These are phyloP conservation scores for Polyommatus icarus DNA, from an alignment of 2,888 invertebrate species.

Conservation along the genomic window DNA sequence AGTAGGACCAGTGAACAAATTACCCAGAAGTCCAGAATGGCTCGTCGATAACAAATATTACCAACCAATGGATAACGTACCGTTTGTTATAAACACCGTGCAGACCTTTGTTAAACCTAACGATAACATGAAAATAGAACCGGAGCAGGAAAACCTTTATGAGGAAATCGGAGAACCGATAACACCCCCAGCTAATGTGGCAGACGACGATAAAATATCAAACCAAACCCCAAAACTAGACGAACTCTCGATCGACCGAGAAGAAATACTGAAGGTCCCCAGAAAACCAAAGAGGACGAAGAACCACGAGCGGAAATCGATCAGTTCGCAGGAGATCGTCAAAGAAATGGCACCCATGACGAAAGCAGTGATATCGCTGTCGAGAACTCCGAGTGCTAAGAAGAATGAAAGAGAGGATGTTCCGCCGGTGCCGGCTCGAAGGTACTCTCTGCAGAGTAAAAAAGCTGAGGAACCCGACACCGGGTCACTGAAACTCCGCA, in stretches of 20 bases:
- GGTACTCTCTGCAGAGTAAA: constrained; percentile 63
- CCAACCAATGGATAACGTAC: constrained; percentile 65
- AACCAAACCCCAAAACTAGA: constrained; percentile 51
- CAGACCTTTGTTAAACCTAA: constrained; percentile 47
- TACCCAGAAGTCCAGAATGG: constrained; percentile 63
- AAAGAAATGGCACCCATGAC: constrained; percentile 59
- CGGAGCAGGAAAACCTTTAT: constrained; percentile 66
- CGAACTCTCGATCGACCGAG: constrained; percentile 59
- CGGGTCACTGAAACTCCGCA: constrained; percentile 59
- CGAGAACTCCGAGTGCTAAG: constrained; percentile 67
- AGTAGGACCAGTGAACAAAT: constrained; percentile 51
- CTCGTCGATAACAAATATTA: constrained; percentile 68
- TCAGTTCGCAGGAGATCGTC: constrained; percentile 36
- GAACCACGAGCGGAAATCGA: constrained; percentile 47
- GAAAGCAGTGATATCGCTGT: constrained; percentile 65
- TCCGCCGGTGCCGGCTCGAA: constrained; percentile 50
- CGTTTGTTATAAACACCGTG: constrained; percentile 62
- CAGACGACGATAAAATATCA: constrained; percentile 70
- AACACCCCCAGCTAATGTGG: constrained; percentile 53
- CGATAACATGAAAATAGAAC: constrained; percentile 42
- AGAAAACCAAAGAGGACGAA: constrained; percentile 65
- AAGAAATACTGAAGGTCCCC: constrained; percentile 68
- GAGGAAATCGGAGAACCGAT: constrained; percentile 68
- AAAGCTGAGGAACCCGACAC: constrained; percentile 54
- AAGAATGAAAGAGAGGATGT: constrained; percentile 57